phyloP scores from a whole-genome alignment of 2,797 vertebrate genomes.

The Crax fasciolata region DNA sequence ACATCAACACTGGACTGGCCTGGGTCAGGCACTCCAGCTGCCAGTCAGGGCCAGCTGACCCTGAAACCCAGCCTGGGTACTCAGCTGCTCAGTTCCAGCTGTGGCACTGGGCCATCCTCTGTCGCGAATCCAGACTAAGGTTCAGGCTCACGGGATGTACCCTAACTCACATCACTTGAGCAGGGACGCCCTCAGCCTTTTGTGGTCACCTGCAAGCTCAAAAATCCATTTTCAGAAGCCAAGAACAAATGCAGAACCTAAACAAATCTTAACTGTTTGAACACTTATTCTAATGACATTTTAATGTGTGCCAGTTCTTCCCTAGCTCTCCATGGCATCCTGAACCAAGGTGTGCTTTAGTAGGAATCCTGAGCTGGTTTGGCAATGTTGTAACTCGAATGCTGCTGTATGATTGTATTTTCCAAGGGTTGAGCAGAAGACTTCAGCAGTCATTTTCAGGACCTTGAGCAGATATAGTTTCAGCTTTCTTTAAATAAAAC shows the following conservation, averaged over 20 bases:
- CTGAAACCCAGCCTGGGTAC: neutral
- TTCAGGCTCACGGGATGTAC: neutral
- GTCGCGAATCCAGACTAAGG: neutral
- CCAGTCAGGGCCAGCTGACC: neutral
- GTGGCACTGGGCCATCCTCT: neutral
- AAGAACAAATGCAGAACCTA: neutral
- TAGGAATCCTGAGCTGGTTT: neutral
- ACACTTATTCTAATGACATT: neutral
- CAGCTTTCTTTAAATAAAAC: neutral
- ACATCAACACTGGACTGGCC: accelerated
- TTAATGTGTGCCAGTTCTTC: neutral
- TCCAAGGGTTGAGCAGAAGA: neutral
- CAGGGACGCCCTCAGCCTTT: neutral
- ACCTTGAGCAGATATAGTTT: neutral
- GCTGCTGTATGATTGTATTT: neutral
- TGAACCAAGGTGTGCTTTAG: neutral
- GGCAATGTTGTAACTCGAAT: neutral
- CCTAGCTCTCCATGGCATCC: neutral
- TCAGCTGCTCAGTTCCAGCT: neutral
- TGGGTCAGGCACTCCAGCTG: accelerated
- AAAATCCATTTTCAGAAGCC: neutral
- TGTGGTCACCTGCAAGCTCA: neutral
- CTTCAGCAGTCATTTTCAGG: neutral
- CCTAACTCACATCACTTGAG: neutral
- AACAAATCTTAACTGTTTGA: neutral